phyloP scores from a whole-genome alignment of 2,888 invertebrate species.

The Synergus itoensis region DNA sequence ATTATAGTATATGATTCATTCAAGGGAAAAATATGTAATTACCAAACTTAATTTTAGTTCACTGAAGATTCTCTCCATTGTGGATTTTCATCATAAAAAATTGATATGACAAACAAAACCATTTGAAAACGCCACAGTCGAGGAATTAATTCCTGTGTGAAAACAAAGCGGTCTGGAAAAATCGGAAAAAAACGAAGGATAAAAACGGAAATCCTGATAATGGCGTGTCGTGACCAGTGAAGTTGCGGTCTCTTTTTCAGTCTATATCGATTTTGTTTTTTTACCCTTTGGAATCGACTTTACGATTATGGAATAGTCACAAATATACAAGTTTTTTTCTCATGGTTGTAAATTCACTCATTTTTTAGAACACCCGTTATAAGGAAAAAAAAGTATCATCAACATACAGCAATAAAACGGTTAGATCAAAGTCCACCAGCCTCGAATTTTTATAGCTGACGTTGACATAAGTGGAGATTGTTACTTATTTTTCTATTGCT shows the following conservation, averaged over 20 bases:
- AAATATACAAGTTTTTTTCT: background rate
- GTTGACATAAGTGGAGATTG: background rate
- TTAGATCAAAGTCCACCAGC: slow-evolving; percentile 22
- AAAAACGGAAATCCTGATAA: slow-evolving; percentile 30
- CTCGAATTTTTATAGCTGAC: background rate
- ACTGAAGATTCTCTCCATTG: background rate
- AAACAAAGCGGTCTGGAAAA: slow-evolving; percentile 16
- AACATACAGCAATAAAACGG: slow-evolving; percentile 10
- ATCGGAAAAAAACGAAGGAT: background rate
- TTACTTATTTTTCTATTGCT: background rate
- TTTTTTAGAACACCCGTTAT: slow-evolving; percentile 10
- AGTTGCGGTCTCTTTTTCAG: slow-evolving; percentile 12
- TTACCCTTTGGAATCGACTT: background rate
- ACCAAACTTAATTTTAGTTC: background rate
- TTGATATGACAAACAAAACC: slow-evolving; percentile 9
- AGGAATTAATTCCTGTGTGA: slow-evolving; percentile 23
- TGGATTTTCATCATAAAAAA: slow-evolving; percentile 26
- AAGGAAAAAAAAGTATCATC: slow-evolving; percentile 8
- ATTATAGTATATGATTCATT: background rate
- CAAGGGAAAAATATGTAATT: background rate
- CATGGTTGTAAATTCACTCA: background rate
- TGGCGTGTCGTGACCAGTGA: slow-evolving; percentile 12
- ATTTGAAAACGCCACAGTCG: slow-evolving; percentile 1
- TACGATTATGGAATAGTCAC: background rate
- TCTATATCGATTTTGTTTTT: slow-evolving; percentile 5